phyloP scores from a whole-genome alignment of 2,888 invertebrate species.

The Galerucella nymphaeae region DNA sequence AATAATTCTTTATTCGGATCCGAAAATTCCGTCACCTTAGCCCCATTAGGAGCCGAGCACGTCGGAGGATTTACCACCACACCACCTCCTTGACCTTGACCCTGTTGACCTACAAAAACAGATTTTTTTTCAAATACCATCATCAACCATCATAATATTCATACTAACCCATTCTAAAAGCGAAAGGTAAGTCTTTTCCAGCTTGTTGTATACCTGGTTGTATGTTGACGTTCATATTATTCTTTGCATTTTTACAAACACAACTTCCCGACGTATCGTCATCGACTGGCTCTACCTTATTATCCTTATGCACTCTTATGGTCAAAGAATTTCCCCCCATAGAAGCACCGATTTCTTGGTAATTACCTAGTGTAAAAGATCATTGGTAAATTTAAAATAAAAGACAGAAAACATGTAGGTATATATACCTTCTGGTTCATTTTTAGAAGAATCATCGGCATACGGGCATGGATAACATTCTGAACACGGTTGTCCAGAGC shows the following conservation, averaged over 20 bases:
- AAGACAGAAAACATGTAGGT: neutral
- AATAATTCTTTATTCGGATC: slow-evolving; percentile 71
- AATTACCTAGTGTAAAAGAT: slow-evolving; percentile 59
- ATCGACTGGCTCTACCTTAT: slow-evolving; percentile 65
- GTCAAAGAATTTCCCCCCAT: slow-evolving; percentile 75
- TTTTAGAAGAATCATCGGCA: neutral
- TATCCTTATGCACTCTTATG: slow-evolving; percentile 72
- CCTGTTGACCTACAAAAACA: slow-evolving; percentile 45
- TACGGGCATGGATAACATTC: slow-evolving; percentile 17
- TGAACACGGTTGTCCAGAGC: slow-evolving; percentile 12
- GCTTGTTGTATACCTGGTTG: slow-evolving; percentile 19
- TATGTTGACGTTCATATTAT: slow-evolving; percentile 23
- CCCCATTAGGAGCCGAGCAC: slow-evolving; percentile 68
- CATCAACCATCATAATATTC: too few relatives aligned
- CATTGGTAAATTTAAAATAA: neutral
- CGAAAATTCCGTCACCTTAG: slow-evolving; percentile 69
- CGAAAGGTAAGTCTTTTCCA: slow-evolving; percentile 31
- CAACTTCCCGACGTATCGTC: slow-evolving; percentile 35
- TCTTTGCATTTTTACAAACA: slow-evolving; percentile 36
- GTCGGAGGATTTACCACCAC: slow-evolving; percentile 65
- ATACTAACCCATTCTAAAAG: slow-evolving; percentile 34
- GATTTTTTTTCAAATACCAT: neutral
- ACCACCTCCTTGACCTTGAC: slow-evolving; percentile 54
- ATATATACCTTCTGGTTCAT: slow-evolving; percentile 11
- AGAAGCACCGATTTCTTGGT: slow-evolving; percentile 75